Conservation (phyloP, 2,888 invertebrate genomes). For the Lobophora halterata region DNA sequence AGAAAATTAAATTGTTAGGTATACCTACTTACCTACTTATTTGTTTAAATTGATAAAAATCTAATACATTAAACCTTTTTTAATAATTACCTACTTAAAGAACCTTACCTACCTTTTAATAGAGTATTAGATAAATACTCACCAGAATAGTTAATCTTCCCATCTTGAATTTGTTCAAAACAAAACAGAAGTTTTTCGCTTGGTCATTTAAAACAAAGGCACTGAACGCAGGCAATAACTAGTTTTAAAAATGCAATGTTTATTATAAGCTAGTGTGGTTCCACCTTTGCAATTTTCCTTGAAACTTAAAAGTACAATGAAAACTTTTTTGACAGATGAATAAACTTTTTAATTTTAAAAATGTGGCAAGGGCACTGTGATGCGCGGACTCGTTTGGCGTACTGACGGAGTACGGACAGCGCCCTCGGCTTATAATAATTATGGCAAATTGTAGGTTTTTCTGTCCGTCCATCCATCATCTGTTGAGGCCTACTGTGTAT, state of each 20-base stretch:
- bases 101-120: no score
- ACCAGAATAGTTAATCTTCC: constrained; percentile 37
- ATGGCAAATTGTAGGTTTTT: constrained; percentile 64
- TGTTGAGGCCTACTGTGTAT: constrained; percentile 22
- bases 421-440: constrained; percentile 73
- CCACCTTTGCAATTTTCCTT: constrained; percentile 14
- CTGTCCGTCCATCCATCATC: constrained; percentile 59
- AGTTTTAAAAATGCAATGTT: constrained; percentile 32
- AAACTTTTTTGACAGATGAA: constrained; percentile 3
- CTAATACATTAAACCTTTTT: no score
- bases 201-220: constrained; percentile 33
- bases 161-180: constrained; percentile 35
- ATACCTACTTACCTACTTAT: no score
- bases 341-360: constrained; percentile 27
- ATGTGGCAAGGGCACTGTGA: constrained; percentile 36
- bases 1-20: no score
- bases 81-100: no score
- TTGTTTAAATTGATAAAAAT: no score
- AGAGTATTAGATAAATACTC: constrained; percentile 21
- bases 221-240: constrained; percentile 49
- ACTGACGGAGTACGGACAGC: constrained; percentile 57
- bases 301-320: constrained; percentile 10
- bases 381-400: constrained; percentile 48
- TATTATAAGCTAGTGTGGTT: constrained; percentile 1
- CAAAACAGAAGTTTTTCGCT: constrained; percentile 51